Evolutionary conservation across 2,113 vertebrate genomes (phyloP).

Genomic region (Tetrax tetrax): DNA sequence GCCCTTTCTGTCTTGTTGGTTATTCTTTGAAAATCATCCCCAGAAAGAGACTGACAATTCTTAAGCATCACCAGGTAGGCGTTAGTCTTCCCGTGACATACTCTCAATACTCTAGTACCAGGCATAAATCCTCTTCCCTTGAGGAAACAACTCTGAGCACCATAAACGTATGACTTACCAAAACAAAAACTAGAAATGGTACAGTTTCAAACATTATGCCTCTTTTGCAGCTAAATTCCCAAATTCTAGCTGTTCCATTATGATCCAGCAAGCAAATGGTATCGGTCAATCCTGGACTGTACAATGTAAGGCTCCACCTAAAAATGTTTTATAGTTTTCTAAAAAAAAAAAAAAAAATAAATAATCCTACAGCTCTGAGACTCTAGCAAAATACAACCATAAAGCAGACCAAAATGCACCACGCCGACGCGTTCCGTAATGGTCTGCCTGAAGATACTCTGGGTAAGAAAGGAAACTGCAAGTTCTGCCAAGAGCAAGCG

Average conservation of each 20-base stretch:
- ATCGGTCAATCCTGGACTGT: rapidly evolving
- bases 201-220: not conserved
- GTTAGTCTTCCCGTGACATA: not conserved
- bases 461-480: not conserved
- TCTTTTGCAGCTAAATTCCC: not conserved
- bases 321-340: too few species aligned
- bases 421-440: rapidly evolving
- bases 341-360: not conserved
- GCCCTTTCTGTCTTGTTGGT: not conserved
- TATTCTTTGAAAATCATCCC: not conserved
- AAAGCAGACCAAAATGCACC: not conserved
- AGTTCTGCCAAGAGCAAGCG: not conserved
- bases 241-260: not conserved
- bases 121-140: not conserved
- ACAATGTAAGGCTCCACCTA: not conserved
- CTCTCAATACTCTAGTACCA: not conserved
- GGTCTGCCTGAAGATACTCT: not conserved
- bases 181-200: not conserved
- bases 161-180: not conserved
- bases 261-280: not conserved
- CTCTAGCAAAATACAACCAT: not conserved
- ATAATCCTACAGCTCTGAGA: not conserved
- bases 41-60: not conserved
- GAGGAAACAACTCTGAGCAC: not conserved
- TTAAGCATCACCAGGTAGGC: not conserved